Evolutionary conservation across 2,888 invertebrate genomes (phyloP), one percentile per base, ranked within the genome.

Genomic region (Diplolepis rosae): DNA sequence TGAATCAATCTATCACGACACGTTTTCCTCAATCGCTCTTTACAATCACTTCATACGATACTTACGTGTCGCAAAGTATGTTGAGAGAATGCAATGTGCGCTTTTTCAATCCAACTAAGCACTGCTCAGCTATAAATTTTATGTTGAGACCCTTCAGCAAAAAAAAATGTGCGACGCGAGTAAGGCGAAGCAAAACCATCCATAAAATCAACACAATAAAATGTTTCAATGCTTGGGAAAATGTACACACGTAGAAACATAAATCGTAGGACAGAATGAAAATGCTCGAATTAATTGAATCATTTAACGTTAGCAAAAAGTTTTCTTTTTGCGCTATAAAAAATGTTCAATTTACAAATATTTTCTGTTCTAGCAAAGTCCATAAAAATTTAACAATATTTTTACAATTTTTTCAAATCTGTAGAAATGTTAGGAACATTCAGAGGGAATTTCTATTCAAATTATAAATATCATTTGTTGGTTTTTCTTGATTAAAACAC

Each of bases 61-160:
- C 28, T 51, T 51, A 27, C 51, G 6, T 27, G 27, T 51, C 51
- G 51, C 27, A 27, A 51, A 51, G 24, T 27, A 27, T 51, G 51
- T 27, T 24, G 51, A 11, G 28, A 51, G 28, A 51, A 51, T 51
- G n/a, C n/a, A 51, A 24, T 27, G 27, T 27, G 6, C 27, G 27
- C 13, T 51, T 27, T 27, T 51, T 51, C 51, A 24, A 51, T 51
- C 27, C 27, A 27, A 28, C 24, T 27, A n/a, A n/a, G 1, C 24
- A n/a, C 27, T 13, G n/a, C 7, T 51, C 51, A 51, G 51, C 51
- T 27, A 51, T 51, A 51, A 51, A 51, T 51, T 51, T 51, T 11
- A 27, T 13, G 27, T 51, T 51, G 13, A 24, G 7, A 51, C 18
- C 18, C 45, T 9, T 45, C 7, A 9, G 45, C 15, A 45, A 27